Percentiles rank a stretch among this genome's conserved stretches.
Conservation (phyloP, 35 echinoderm and acorn worm genomes). For the Lytechinus variegatus region DNA sequence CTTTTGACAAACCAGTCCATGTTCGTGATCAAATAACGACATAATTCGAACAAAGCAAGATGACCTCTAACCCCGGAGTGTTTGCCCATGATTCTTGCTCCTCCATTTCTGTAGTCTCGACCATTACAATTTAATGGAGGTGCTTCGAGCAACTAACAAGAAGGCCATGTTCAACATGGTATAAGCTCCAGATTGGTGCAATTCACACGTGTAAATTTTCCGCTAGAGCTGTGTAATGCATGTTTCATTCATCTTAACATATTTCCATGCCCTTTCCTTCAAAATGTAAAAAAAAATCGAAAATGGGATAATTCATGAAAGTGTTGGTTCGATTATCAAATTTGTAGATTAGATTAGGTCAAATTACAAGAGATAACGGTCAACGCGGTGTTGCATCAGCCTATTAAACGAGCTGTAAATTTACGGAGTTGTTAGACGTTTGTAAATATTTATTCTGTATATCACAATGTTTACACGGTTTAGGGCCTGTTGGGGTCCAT, state of each 20-base stretch:
- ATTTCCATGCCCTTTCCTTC: neutral
- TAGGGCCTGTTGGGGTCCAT: neutral
- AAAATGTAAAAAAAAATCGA: no score
- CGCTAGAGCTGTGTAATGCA: neutral
- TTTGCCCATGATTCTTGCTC: neutral
- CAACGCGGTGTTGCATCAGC: no score
- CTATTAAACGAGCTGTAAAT: neutral
- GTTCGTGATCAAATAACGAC: neutral
- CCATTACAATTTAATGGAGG: neutral
- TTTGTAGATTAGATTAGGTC: no score
- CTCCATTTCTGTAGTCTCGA: neutral
- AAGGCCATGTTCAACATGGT: neutral
- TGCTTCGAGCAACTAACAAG: neutral
- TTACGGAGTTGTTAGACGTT: neutral
- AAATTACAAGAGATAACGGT: no score
- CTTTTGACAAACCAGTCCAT: neutral
- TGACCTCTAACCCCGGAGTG: neutral
- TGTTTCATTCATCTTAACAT: neutral
- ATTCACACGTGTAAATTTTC: constrained; percentile 3
- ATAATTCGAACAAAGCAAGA: neutral
- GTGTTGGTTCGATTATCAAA: no score
- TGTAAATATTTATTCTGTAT: neutral
- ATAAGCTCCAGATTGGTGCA: neutral
- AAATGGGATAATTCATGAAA: no score
- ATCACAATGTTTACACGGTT: neutral